A percentile compares a stretch with the other conserved stretches of the same genome.
These are phyloP conservation scores for Myotis lucifugus DNA, from an alignment of 2,113 vertebrate species.

Conservation along the genomic window DNA sequence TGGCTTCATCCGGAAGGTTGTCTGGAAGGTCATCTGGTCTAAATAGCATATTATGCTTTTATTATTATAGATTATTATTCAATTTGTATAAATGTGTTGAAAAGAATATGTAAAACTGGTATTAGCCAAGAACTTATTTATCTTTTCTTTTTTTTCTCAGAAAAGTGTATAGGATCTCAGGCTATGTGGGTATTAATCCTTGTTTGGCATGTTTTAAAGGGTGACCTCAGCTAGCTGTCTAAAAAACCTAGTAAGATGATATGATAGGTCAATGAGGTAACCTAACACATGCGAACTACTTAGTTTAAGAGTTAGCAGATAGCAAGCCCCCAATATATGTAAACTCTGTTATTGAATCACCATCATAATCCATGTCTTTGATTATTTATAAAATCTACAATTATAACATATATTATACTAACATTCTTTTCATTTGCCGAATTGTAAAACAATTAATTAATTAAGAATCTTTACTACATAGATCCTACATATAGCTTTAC, in stretches of 20 bases:
- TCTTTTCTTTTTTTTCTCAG: not conserved
- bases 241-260: not conserved
- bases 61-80: not conserved
- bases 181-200: not conserved
- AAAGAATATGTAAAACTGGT: not conserved
- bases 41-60: too few species aligned
- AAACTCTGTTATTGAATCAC: not conserved
- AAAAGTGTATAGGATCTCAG: not conserved
- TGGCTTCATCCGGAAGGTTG: too few species aligned
- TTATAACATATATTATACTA: not conserved
- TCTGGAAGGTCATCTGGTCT: too few species aligned
- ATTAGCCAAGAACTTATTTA: not conserved
- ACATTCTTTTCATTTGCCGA: slow-evolving; percentile 7
- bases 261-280: not conserved
- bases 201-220: not conserved
- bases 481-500: not conserved
- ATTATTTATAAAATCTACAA: not conserved
- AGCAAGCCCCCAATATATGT: not conserved
- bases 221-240: not conserved
- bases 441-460: not conserved
- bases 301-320: not conserved
- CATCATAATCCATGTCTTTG: not conserved
- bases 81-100: not conserved
- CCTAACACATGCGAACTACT: not conserved
- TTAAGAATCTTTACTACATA: not conserved